These are phyloP conservation scores for Heteronetta atricapilla DNA, from an alignment of 2,113 vertebrate genomes.

Conservation along the genomic window DNA sequence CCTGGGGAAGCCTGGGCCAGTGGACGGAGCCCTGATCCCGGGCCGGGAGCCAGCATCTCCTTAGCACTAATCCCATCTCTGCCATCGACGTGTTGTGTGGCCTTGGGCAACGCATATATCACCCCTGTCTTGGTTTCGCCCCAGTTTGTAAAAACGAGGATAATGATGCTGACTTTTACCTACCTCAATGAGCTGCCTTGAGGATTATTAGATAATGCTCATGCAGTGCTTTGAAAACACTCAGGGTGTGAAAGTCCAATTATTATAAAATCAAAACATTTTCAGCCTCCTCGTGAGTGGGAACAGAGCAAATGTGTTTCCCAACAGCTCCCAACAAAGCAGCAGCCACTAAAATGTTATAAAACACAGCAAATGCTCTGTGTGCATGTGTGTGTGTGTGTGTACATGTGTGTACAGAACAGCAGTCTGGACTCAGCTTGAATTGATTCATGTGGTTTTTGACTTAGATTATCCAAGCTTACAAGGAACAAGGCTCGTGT, in stretches of 20 bases:
- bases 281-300: background rate
- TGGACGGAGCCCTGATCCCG: background rate
- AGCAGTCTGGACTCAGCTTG: slow-evolving; percentile 17
- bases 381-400: background rate
- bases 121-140: background rate
- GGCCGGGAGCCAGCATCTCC: background rate
- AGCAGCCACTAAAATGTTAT: background rate
- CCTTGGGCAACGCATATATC: background rate
- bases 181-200: slow-evolving; percentile 1
- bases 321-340: background rate
- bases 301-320: background rate
- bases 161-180: background rate
- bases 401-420: background rate
- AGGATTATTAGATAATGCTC: slow-evolving; percentile 1
- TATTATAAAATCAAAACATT: background rate
- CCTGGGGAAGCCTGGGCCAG: background rate
- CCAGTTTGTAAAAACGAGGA: background rate
- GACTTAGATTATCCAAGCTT: slow-evolving; percentile 55
- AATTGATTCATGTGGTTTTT: slow-evolving; percentile 33
- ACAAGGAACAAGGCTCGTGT: slow-evolving; percentile 28
- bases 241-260: background rate
- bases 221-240: background rate
- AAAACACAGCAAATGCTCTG: background rate
- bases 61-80: slow-evolving; percentile 28
- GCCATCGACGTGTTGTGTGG: slow-evolving; percentile 29